Percentiles rank a stretch among this genome's conserved stretches.
These are phyloP conservation scores for Nyctereutes procyonoides DNA, from an alignment of 2,113 vertebrate species.

Conservation along the genomic window DNA sequence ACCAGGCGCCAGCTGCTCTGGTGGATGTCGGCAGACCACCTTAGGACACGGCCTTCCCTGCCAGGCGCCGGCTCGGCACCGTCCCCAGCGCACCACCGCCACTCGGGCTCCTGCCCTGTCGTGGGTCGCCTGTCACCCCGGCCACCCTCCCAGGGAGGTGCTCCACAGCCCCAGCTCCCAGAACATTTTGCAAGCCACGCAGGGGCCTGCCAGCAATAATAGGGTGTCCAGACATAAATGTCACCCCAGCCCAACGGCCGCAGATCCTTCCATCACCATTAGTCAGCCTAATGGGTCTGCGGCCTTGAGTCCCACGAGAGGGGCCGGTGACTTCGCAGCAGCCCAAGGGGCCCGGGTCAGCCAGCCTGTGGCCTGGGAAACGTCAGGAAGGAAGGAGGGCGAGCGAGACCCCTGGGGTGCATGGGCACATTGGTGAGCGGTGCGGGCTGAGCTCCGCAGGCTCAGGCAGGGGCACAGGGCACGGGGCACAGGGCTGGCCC, in stretches of 20 bases:
- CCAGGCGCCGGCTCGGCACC: constrained; percentile 63
- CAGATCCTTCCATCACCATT: constrained; percentile 58
- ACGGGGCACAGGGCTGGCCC: neutral
- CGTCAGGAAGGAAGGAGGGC: neutral
- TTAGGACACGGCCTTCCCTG: constrained; percentile 76
- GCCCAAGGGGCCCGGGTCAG: constrained; percentile 59
- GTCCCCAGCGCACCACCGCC: neutral
- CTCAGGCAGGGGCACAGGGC: neutral
- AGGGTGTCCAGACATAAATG: constrained; percentile 70
- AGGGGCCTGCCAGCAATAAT: constrained; percentile 48
- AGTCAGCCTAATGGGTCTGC: constrained; percentile 72
- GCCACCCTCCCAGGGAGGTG: constrained; percentile 3
- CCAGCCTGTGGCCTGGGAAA: constrained; percentile 12
- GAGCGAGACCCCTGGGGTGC: neutral
- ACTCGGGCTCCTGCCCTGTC: constrained; percentile 39
- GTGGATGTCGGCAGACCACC: constrained; percentile 77
- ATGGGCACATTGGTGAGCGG: neutral
- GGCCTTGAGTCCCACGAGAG: constrained; percentile 64
- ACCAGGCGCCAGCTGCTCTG: constrained; percentile 79
- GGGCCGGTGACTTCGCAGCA: neutral
- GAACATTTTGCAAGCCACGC: constrained; percentile 35
- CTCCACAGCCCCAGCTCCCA: neutral
- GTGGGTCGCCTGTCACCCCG: constrained; percentile 17
- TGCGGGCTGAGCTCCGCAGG: neutral
- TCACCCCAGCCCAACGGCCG: constrained; percentile 60